phyloP scores from a whole-genome alignment of 2,797 vertebrate genomes.

The Acanthurus lineatus region DNA sequence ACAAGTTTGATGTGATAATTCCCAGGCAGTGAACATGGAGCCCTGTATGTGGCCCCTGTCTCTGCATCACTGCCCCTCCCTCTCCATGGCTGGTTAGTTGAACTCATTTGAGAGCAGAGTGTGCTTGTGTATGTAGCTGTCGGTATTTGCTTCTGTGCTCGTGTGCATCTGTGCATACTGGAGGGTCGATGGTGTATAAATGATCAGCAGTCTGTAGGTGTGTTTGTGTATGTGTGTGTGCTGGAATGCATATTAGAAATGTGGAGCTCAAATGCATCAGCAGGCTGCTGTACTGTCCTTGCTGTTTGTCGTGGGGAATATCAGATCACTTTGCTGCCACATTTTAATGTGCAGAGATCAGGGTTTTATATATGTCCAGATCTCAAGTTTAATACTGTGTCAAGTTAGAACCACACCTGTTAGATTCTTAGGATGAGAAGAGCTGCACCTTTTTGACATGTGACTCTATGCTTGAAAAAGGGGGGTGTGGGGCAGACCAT shows the following conservation, averaged over 20 bases:
- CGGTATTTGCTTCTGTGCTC: conserved; percentile 41
- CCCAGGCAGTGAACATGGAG: conserved; percentile 70
- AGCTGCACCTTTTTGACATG: conserved; percentile 54
- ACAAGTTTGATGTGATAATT: conserved; percentile 80
- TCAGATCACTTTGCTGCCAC: conserved; percentile 24
- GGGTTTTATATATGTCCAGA: conserved; percentile 26
- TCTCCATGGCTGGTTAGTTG: conserved; percentile 44
- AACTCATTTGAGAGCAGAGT: conserved; percentile 50
- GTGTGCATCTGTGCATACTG: conserved; percentile 56
- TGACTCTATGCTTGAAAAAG: conserved; percentile 33
- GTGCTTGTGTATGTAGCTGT: conserved; percentile 39
- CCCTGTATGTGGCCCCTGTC: conserved; percentile 56
- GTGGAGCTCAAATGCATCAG: conserved; percentile 22
- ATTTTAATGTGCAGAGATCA: conserved; percentile 23
- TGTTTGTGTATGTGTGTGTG: conserved; percentile 3
- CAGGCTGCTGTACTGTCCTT: not conserved
- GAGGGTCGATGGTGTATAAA: conserved; percentile 41
- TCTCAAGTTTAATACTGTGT: conserved; percentile 21
- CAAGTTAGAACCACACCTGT: conserved; percentile 30
- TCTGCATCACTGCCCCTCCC: conserved; percentile 68
- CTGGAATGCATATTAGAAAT: conserved; percentile 1
- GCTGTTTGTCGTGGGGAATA: conserved; percentile 24
- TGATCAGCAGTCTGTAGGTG: conserved; percentile 33
- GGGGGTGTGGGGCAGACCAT: conserved; percentile 7
- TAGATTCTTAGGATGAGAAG: conserved; percentile 27